These are phyloP conservation scores for Sylvicapra grimmia DNA, from an alignment of 2,113 vertebrate genomes.

Conservation along the genomic window DNA sequence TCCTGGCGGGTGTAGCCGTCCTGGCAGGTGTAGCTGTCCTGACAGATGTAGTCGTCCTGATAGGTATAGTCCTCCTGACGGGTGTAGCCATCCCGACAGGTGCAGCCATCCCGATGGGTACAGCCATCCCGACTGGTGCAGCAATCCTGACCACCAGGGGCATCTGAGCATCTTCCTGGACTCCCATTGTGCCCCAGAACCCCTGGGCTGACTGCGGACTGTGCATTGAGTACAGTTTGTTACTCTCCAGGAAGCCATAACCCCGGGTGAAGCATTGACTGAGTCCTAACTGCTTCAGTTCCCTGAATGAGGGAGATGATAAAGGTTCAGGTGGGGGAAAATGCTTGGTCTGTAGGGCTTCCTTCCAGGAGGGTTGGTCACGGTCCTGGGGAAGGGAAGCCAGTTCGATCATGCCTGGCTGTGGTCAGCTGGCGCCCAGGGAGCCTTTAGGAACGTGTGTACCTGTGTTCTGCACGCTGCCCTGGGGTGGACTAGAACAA, in stretches of 20 bases:
- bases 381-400: fast-evolving
- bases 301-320: background rate
- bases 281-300: background rate
- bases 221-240: fast-evolving
- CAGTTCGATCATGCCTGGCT: fast-evolving
- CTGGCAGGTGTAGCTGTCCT: fast-evolving
- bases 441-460: background rate
- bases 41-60: too few species aligned
- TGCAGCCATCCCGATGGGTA: too few species aligned
- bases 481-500: background rate
- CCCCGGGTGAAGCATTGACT: background rate
- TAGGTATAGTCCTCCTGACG: fast-evolving
- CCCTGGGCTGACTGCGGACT: fast-evolving
- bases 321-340: fast-evolving
- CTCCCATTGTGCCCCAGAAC: fast-evolving
- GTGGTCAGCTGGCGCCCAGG: fast-evolving
- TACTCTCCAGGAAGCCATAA: background rate
- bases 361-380: background rate
- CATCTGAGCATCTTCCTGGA: fast-evolving
- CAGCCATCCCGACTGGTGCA: too few species aligned
- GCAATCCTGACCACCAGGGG: background rate
- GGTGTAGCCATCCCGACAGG: too few species aligned
- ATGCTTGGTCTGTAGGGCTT: background rate
- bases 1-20: fast-evolving
- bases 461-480: fast-evolving